Evolutionary conservation across 2,113 vertebrate species (phyloP).

Genomic region (Bagarius yarrelli): DNA sequence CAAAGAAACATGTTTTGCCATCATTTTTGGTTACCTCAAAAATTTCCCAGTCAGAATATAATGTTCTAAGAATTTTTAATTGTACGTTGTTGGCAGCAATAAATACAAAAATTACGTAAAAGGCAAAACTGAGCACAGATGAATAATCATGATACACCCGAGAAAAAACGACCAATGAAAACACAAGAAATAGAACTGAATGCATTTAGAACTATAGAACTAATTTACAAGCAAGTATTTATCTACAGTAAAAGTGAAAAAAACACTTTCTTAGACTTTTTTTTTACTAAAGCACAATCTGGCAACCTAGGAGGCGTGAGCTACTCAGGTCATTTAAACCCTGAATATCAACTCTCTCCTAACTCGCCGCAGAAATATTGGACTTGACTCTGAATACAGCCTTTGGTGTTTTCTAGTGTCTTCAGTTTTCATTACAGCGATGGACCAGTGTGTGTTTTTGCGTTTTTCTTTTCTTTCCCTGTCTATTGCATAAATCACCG

Average conservation of each 20-base stretch:
- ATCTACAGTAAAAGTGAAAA: neutral
- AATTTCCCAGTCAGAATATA: no score
- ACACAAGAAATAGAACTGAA: no score
- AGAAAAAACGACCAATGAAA: no score
- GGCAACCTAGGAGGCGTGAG: neutral
- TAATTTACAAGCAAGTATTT: neutral
- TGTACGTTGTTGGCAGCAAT: no score
- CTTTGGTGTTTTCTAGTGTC: neutral
- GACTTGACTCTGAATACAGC: neutral
- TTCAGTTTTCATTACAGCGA: constrained; percentile 35
- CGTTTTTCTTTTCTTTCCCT: neutral
- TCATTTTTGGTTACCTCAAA: no score
- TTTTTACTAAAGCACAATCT: neutral
- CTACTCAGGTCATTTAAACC: neutral
- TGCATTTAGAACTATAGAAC: no score
- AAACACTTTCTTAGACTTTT: neutral
- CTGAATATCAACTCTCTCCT: neutral
- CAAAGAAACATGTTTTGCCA: no score
- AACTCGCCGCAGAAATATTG: neutral
- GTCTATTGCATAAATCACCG: neutral
- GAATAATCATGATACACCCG: no score
- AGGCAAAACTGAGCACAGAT: no score
- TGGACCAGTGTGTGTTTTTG: no score
- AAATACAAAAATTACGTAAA: no score
- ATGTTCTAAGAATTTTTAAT: no score